These are phyloP conservation scores for Cnemophilus loriae DNA, from an alignment of 2,113 vertebrate species.

Conservation along the genomic window DNA sequence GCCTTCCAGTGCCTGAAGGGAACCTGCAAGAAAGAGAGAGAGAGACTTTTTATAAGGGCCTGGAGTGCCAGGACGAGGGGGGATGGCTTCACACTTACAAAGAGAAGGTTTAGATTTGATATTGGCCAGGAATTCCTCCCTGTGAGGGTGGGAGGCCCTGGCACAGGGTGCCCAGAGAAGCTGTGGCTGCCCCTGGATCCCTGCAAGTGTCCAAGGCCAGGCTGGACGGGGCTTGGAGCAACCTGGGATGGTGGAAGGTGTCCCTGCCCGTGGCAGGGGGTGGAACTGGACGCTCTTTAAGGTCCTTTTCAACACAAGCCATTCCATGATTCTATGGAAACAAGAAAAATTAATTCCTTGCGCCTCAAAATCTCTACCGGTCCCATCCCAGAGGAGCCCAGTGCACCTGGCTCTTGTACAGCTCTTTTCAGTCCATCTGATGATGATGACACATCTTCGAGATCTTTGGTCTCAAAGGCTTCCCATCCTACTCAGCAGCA, in stretches of 20 bases:
- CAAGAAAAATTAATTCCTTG: not conserved
- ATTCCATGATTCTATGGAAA: not conserved
- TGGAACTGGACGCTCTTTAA: not conserved
- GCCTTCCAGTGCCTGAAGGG: not conserved
- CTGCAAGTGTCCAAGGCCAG: fast-evolving
- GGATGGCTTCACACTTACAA: not conserved
- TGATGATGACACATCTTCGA: not conserved
- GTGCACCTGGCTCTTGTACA: not conserved
- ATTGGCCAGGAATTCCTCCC: not conserved
- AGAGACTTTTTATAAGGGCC: not conserved
- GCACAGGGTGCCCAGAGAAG: not conserved
- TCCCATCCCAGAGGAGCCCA: not conserved
- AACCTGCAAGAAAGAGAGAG: not conserved
- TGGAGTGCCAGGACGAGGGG: not conserved
- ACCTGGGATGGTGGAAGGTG: fast-evolving
- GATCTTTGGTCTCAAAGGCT: not conserved
- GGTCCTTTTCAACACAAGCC: not conserved
- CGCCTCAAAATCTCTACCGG: not conserved
- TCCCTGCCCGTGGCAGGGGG: not conserved
- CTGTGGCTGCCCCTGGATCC: not conserved
- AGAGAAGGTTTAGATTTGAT: not conserved
- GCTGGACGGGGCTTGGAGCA: fast-evolving
- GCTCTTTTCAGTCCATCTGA: not conserved
- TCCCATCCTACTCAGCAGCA: not conserved
- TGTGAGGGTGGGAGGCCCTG: not conserved